A percentile compares a stretch with the other conserved stretches of the same genome.
These are phyloP conservation scores for Penelope pileata DNA, from an alignment of 2,113 vertebrate genomes.

Conservation along the genomic window DNA sequence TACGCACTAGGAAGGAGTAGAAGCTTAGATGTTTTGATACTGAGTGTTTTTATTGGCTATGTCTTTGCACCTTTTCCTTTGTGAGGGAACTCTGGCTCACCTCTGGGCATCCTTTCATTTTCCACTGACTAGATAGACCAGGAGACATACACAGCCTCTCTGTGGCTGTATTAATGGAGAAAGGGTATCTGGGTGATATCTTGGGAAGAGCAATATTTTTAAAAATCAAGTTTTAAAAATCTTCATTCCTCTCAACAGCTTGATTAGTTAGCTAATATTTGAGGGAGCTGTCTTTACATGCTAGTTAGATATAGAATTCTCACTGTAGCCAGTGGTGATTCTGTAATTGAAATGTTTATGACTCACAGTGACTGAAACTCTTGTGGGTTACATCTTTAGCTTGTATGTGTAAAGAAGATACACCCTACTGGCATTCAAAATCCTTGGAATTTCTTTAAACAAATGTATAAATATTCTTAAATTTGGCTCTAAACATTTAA, in stretches of 20 bases:
- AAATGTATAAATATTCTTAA: slow-evolving; percentile 15
- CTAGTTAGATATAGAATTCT: background rate
- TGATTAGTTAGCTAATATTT: background rate
- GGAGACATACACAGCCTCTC: background rate
- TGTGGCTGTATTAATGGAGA: background rate
- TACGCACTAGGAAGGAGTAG: background rate
- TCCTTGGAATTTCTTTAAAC: background rate
- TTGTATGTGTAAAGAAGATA: background rate
- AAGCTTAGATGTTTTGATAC: background rate
- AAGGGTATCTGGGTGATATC: background rate
- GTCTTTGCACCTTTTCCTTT: background rate
- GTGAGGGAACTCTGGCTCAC: background rate
- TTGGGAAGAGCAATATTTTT: background rate
- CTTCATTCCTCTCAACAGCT: background rate
- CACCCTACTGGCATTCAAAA: background rate
- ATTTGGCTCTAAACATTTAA: background rate
- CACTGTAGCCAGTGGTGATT: background rate
- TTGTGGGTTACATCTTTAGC: background rate
- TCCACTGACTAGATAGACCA: background rate
- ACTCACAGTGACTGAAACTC: background rate
- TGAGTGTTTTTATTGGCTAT: background rate
- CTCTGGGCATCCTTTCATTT: background rate
- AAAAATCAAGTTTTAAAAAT: background rate
- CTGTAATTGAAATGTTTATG: background rate
- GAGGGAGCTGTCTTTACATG: background rate